Percentiles rank a stretch among this genome's conserved stretches.
These are phyloP conservation scores for Aplysina aerophoba DNA, from an alignment of 37 sponge, comb jelly and placozoan genomes.

Conservation along the genomic window DNA sequence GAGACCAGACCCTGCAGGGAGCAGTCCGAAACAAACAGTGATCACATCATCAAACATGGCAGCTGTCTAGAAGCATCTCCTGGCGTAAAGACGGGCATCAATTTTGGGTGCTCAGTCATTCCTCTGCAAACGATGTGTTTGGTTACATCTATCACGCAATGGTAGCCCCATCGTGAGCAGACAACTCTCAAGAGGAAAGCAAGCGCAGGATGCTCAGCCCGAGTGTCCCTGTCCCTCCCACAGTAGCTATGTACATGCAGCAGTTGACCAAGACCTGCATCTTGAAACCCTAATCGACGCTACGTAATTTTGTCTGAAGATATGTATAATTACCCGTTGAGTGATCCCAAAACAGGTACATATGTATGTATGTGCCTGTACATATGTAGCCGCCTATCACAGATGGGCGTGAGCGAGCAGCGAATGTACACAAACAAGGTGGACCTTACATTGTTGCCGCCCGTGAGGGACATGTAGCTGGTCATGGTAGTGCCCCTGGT, in stretches of 20 bases:
- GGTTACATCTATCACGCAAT: too few species aligned
- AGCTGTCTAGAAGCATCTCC: background rate
- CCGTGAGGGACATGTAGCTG: background rate
- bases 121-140: too few species aligned
- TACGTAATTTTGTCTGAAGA: background rate
- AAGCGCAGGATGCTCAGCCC: too few species aligned
- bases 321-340: background rate
- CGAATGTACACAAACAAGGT: too few species aligned
- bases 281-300: background rate
- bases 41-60: background rate
- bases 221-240: too few species aligned
- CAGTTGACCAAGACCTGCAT: background rate
- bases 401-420: too few species aligned
- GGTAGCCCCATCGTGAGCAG: too few species aligned
- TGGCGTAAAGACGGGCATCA: too few species aligned
- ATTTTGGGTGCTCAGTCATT: too few species aligned
- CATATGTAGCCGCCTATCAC: too few species aligned
- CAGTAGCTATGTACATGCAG: background rate
- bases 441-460: background rate
- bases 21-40: too few species aligned
- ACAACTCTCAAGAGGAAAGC: too few species aligned
- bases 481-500: slow-evolving; percentile 20
- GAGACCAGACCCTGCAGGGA: slow-evolving; percentile 34
- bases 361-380: background rate
- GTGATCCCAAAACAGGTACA: background rate